Base-by-base conservation (phyloP, 2,113 vertebrate genomes). In the Burhinus oedicnemus region DNA sequence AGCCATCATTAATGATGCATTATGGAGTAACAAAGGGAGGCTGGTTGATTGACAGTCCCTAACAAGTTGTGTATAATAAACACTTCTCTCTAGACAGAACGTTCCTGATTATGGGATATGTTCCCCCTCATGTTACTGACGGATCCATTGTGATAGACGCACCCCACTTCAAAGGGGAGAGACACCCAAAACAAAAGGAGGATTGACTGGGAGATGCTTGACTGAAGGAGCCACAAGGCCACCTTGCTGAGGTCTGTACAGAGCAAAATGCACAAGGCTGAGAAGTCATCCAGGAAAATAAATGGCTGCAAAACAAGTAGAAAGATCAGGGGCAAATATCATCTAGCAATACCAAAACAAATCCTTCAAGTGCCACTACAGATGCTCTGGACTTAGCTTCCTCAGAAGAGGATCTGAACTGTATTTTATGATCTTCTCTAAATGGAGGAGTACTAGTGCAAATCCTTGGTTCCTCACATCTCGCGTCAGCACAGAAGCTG, bases 1-100 rank as follows among this genome's bases (percentile, higher is more conserved):
- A 94, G 88, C 95, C 95, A 92, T 96, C 96, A 97, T 96, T 97
- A 97, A 96, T 96, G 96, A 97, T 96, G 96, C 82, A 97, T 97
- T 97, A 96, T 94, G 82, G 82, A 95, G 36, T 80, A 96, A 97
- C 96, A 97, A 97, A 97, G 92, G 87, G 36, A 95, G 75, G 49
- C 71, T 77, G 38, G 62, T 22, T 97, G 96, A 97, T 93, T 97
- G 96, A 96, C 96, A 96, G 71, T 83, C 75, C 71, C 79, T 97
- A 97, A 97, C 96, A 97, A 96, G 95, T 96, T 94, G 90, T 90
- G 82, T 96, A 95, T 96, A 97, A 97, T 96, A 96, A 97, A 96
- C 96, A 95, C 90, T 96, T 83, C 92, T 80, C 96, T 95, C 90
- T 42, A 93, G 95, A 92, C 96, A 96, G 96, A 93, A 83, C 18